Evolutionary conservation across 2,888 invertebrate genomes (phyloP), one percentile per base, ranked within the genome.

Genomic region (Rhingia campestris): DNA sequence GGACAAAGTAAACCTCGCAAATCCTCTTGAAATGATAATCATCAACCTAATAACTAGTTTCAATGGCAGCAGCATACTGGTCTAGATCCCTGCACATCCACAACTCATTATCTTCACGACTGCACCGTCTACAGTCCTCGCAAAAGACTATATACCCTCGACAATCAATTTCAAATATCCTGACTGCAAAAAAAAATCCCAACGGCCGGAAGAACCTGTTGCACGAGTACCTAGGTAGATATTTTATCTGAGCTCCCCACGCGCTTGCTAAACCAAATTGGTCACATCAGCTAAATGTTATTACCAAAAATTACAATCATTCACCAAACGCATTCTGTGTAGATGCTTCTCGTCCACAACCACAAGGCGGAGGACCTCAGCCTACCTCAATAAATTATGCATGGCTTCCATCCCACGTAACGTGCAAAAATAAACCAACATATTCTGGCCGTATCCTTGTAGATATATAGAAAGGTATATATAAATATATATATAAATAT

Each of bases 371-470:
- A 22, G 22, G 22, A 22, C 22, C 22, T 22, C 22, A 22, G 64
- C 67, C 77, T 82, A 64, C 77, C 77, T 77, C 82, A 82, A 77
- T 82, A 82, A 82, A 74, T 79, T 74, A 82, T 82, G 73, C 73
- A 82, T 69, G 77, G 67, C 58, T 77, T 43, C 47, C 73, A 58
- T 56, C 73, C 85, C 81, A 74, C 76, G 67, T 58, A 45, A 33
- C 72, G 47, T 33, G 35, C 7, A 43, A 54, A 45, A 22, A 22
- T 22, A 22, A 22, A 22, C 22, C 22, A 22, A 22, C 22, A 2
- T 22, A 22, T 22, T 22, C 22, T 22, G 22, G 1, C 1, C 22
- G 22, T 22, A 22, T 22, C 22, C 22, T 22, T 22, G 22, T 22
- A 22, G 22, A 22, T 2, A 12, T 49, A 54, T 35, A 14, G 22